Percentiles rank a stretch among this genome's conserved stretches.
phyloP scores from a whole-genome alignment of 2,888 invertebrate species.

The Lacanobia wlatinum region DNA sequence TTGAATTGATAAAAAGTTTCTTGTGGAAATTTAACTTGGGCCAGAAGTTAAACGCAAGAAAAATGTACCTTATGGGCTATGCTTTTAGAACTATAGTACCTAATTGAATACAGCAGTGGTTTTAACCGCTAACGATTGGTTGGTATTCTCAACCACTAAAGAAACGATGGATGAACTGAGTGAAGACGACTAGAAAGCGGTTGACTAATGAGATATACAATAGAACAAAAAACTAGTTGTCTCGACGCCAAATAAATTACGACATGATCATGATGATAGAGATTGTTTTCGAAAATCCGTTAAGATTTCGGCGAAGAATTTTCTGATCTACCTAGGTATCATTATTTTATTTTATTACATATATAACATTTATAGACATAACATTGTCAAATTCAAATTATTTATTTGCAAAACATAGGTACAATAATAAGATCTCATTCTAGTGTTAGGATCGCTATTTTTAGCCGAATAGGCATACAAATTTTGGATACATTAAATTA shows the following conservation, averaged over 20 bases:
- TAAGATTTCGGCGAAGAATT: neutral
- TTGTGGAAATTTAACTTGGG: neutral
- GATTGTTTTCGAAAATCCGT: neutral
- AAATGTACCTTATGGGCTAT: neutral
- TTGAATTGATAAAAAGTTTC: conserved; percentile 11
- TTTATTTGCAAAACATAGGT: too few species aligned
- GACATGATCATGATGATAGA: neutral
- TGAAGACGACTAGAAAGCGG: neutral
- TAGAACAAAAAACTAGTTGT: too few species aligned
- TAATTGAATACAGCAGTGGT: neutral
- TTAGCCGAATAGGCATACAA: too few species aligned
- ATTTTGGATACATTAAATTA: too few species aligned
- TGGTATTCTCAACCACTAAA: neutral
- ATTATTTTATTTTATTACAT: too few species aligned
- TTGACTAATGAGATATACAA: neutral
- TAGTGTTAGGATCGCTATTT: too few species aligned
- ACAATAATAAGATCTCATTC: too few species aligned
- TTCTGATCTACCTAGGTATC: neutral
- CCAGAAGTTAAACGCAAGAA: too few species aligned
- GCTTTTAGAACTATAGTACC: neutral
- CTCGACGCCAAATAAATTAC: neutral
- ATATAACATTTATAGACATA: too few species aligned
- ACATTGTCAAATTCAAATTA: too few species aligned
- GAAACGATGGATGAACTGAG: too few species aligned
- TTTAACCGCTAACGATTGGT: neutral